Conservation (phyloP, 2,797 vertebrate genomes). For the Tinamus major region DNA sequence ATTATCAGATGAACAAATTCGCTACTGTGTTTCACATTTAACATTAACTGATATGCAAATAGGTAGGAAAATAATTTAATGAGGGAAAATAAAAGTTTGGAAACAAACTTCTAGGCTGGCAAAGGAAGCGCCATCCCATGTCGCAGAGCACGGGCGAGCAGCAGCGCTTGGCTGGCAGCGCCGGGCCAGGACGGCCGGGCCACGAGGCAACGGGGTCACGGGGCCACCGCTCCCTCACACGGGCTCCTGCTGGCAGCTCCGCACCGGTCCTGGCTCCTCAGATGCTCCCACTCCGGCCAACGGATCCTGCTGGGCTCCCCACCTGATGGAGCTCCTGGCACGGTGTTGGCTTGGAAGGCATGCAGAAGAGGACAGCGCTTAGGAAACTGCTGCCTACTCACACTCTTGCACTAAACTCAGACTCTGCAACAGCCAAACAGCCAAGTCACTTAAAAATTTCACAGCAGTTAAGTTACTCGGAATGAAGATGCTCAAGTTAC, state of each 20-base stretch:
- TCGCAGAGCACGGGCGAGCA: not conserved
- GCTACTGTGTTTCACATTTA: not conserved
- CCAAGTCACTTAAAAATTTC: not conserved
- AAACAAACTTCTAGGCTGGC: not conserved
- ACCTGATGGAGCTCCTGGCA: not conserved
- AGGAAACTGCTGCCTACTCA: not conserved
- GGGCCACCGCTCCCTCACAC: not conserved
- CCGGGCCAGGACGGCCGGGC: not conserved
- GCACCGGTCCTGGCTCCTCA: not conserved
- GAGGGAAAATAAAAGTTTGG: not conserved
- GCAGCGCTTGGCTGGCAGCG: not conserved
- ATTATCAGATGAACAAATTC: not conserved
- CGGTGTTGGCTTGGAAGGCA: not conserved
- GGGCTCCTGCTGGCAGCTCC: not conserved
- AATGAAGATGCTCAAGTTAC: conserved; percentile 25
- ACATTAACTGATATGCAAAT: not conserved
- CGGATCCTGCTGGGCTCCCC: not conserved
- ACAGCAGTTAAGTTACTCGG: not conserved
- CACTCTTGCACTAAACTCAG: not conserved
- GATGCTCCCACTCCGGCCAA: not conserved
- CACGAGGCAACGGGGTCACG: too few relatives aligned
- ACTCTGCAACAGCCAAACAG: not conserved
- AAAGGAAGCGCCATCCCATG: not conserved
- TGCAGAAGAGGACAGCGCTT: not conserved
- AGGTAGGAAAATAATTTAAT: not conserved